Conservation (phyloP, 2,888 invertebrate genomes). For the Volucella bombylans region DNA sequence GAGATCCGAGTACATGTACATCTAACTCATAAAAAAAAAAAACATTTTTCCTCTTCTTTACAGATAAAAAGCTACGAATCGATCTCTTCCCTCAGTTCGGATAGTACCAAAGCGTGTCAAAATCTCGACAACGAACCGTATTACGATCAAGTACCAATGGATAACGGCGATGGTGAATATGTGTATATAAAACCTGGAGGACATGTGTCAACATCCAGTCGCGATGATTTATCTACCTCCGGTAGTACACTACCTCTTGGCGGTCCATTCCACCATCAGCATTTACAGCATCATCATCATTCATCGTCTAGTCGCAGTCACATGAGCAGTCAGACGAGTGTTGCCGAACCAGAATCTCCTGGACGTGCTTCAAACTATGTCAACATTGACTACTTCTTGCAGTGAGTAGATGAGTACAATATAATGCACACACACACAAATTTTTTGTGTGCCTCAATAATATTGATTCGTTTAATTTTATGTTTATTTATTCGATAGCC, state of each 20-base stretch:
- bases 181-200: constrained; percentile 89
- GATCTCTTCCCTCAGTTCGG: constrained; percentile 86
- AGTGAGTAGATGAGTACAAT: constrained; percentile 85
- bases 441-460: constrained; percentile 17
- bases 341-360: constrained; percentile 89
- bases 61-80: constrained; percentile 87
- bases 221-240: constrained; percentile 86
- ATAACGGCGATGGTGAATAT: constrained; percentile 88
- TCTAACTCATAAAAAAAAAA: not conserved
- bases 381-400: constrained; percentile 95
- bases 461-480: constrained; percentile 4
- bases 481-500: constrained; percentile 76
- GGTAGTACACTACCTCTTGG: constrained; percentile 85
- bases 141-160: constrained; percentile 88
- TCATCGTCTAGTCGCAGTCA: constrained; percentile 76
- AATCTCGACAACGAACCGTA: constrained; percentile 86
- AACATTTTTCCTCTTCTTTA: constrained; percentile 39
- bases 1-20: not conserved
- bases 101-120: constrained; percentile 84
- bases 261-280: constrained; percentile 76
- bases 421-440: not conserved
- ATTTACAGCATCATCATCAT: constrained; percentile 67
- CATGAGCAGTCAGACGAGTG: constrained; percentile 82
- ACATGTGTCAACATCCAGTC: constrained; percentile 86
- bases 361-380: constrained; percentile 93